Base-by-base conservation (phyloP, 2,888 invertebrate genomes). In the Phrixothrix hirtus region DNA sequence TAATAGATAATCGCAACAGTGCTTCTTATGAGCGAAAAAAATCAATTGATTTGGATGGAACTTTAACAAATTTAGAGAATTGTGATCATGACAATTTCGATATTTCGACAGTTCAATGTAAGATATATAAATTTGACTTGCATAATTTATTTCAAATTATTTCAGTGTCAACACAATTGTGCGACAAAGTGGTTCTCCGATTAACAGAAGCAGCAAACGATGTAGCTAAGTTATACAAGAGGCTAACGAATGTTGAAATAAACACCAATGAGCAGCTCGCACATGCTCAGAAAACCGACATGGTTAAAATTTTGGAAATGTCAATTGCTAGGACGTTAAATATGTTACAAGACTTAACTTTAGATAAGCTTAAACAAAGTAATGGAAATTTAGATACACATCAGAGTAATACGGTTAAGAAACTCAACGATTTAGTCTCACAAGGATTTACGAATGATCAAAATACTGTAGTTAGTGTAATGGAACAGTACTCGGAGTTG, bases 191-290 rank as follows among this genome's bases (percentile, higher is more conserved):
- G 55, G 83, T 83, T 39, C 80, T 81, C 57, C 78, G 81, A 69
- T 73, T 87, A 54, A 86, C 84, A 5, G 78, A 79, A 59, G 84
- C 87, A 0, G 86, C 88, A 1, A 81, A 84, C 60, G 86, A 86
- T 65, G 86, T 88, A 30, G 85, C 86, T 1, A 84, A 86, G 69
- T 77, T 89, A 37, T 87, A 87, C 73, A 81, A 85, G 51, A 81
- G 84, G 45, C 73, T 88, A 51, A 76, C 82, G 6, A 83, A 84
- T 60, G 79, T 80, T 1, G 63, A 65, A n/a, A 54, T 58, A 10
- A 66, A 63, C 16, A 60, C 47, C 4, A 46, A 50, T 15, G 57
- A 59, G 14, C 44, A 60, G 2, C 36, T 57, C 7, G 55, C 59
- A 31, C 62, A 60, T 51, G 67, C 65, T 34, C 75, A 76, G 47